phyloP scores from a whole-genome alignment of 2,113 vertebrate species.

The Noturus placidus region DNA sequence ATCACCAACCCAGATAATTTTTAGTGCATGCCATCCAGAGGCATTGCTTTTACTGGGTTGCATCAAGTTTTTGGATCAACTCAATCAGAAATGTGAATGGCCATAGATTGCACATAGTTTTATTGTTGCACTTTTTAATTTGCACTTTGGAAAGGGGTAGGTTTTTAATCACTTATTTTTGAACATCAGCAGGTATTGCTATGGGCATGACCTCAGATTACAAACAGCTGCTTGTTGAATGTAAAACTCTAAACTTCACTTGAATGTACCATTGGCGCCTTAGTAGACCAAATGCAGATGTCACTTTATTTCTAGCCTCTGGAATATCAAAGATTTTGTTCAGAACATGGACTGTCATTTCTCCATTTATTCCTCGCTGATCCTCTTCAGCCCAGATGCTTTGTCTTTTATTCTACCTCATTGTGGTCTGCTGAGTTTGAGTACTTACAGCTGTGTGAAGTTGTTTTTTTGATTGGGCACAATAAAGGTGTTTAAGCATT shows the following conservation, averaged over 20 bases:
- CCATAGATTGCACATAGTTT: constrained; percentile 88
- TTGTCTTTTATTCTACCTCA: constrained; percentile 96
- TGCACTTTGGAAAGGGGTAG: constrained; percentile 91
- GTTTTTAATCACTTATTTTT: constrained; percentile 98
- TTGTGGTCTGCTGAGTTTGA: constrained; percentile 93
- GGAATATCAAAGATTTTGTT: constrained; percentile 54
- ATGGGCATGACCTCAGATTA: constrained; percentile 74
- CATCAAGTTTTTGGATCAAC: constrained; percentile 65
- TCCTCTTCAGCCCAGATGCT: constrained; percentile 92
- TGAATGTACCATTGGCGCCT: constrained; percentile 68
- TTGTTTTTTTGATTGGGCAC: constrained; percentile 92
- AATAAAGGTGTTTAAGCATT: constrained; percentile 99
- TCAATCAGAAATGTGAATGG: constrained; percentile 78
- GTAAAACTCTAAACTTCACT: constrained; percentile 72
- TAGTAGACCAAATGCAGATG: constrained; percentile 73
- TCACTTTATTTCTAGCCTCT: constrained; percentile 67
- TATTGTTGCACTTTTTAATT: constrained; percentile 97
- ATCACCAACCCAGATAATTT: constrained; percentile 62
- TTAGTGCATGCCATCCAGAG: constrained; percentile 57
- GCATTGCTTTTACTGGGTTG: constrained; percentile 61
- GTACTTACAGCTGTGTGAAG: constrained; percentile 94
- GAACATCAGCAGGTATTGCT: constrained; percentile 79
- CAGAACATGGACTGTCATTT: constrained; percentile 53
- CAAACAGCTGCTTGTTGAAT: constrained; percentile 76
- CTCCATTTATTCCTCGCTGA: constrained; percentile 78